Conservation (phyloP, 1,140 invertebrate species). For the Triops longicaudatus region DNA sequence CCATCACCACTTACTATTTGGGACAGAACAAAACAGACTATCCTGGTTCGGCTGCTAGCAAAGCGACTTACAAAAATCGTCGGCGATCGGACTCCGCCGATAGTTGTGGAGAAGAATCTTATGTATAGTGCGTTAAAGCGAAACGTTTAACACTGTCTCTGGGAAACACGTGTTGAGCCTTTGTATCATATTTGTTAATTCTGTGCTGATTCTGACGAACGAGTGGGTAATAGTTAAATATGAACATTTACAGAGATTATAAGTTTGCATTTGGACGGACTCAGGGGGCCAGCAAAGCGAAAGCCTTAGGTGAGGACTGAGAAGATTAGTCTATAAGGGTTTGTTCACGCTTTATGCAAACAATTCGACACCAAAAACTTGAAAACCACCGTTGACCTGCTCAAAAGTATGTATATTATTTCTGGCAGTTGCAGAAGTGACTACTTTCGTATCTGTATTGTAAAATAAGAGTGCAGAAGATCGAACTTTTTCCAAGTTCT, state of each 20-base stretch:
- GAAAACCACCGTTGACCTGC: constrained; percentile 10
- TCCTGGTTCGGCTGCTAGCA: constrained; percentile 19
- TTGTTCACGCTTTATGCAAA: constrained; percentile 10
- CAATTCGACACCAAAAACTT: not conserved
- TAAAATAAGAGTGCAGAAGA: not conserved
- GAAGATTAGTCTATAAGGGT: not conserved
- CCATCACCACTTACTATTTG: constrained; percentile 35
- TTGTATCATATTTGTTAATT: not conserved
- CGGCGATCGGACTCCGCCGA: constrained; percentile 32
- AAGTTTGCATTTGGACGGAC: not conserved
- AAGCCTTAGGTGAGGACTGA: not conserved
- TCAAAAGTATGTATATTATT: not conserved
- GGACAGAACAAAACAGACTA: constrained; percentile 32
- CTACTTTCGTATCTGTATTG: not conserved
- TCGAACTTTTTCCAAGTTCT: not conserved
- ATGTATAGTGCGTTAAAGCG: constrained; percentile 30
- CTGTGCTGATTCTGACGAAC: not conserved
- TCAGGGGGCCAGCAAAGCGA: not conserved
- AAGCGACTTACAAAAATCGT: constrained; percentile 19
- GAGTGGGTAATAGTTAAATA: not conserved
- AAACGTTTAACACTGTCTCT: not conserved
- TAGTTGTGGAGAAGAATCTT: constrained; percentile 37
- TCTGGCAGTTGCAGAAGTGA: not conserved
- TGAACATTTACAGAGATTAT: constrained; percentile 4
- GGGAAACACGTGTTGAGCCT: not conserved